phyloP scores from a whole-genome alignment of 2,888 invertebrate genomes.

The Torymus aiolomorphi region DNA sequence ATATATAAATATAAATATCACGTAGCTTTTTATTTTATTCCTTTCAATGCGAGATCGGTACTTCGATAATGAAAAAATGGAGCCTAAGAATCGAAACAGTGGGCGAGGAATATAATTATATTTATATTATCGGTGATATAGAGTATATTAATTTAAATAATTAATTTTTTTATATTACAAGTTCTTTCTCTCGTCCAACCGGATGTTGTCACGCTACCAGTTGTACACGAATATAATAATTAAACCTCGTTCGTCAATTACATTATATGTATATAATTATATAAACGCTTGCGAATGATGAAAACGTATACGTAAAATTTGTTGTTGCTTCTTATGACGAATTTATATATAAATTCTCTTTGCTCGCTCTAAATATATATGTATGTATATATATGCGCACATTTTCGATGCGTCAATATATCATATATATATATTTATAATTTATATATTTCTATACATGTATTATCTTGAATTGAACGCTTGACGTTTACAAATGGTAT shows the following conservation, averaged over 20 bases:
- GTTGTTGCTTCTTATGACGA: slow-evolving; percentile 30
- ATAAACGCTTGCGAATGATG: slow-evolving; percentile 47
- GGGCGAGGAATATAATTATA: slow-evolving; percentile 29
- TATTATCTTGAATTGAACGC: slow-evolving; percentile 36
- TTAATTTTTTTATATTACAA: slow-evolving; percentile 16
- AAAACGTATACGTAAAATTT: slow-evolving; percentile 43
- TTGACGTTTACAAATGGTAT: slow-evolving; percentile 33
- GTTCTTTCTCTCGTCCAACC: neutral
- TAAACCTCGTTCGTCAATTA: slow-evolving; percentile 3
- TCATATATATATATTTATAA: slow-evolving; percentile 12
- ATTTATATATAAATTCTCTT: slow-evolving; percentile 36
- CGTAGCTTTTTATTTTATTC: neutral
- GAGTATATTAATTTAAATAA: slow-evolving; percentile 25
- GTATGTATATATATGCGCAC: neutral
- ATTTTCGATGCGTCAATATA: too few species aligned
- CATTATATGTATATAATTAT: neutral
- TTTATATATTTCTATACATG: slow-evolving; percentile 24
- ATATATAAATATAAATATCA: neutral
- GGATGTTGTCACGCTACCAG: too few species aligned
- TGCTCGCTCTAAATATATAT: slow-evolving; percentile 27
- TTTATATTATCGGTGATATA: slow-evolving; percentile 31
- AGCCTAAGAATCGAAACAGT: slow-evolving; percentile 34
- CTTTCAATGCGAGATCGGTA: slow-evolving; percentile 1
- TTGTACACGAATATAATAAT: neutral
- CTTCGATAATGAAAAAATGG: slow-evolving; percentile 22